phyloP scores from a whole-genome alignment of 2,113 vertebrate species.

The Connochaetes taurinus region DNA sequence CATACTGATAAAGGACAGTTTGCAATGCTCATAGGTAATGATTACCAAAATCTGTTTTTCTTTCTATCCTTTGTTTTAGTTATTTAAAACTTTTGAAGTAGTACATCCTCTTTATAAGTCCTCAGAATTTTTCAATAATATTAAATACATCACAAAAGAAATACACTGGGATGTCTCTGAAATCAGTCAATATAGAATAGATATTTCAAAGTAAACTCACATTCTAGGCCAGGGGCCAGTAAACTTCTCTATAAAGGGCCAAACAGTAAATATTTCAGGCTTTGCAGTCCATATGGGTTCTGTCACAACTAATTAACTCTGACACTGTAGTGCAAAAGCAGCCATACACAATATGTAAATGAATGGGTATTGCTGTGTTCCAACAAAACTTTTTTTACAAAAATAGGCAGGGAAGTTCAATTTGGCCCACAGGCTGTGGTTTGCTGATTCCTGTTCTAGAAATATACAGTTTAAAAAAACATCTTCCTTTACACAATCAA shows the following conservation, averaged over 20 bases:
- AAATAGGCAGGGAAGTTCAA: not conserved
- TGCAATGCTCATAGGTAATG: not conserved
- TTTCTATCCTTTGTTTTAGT: not conserved
- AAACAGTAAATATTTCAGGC: conserved; percentile 1
- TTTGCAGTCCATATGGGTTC: not conserved
- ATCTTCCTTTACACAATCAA: not conserved
- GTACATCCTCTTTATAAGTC: conserved; percentile 7
- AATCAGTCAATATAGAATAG: conserved; percentile 3
- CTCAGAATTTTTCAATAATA: conserved; percentile 25
- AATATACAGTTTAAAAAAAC: not conserved
- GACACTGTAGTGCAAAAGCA: not conserved
- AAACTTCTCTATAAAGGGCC: not conserved
- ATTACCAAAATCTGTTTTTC: conserved; percentile 22
- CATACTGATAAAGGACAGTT: not conserved
- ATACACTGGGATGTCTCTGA: not conserved
- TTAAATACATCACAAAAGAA: conserved; percentile 31
- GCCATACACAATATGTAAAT: not conserved
- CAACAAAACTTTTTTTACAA: conserved; percentile 31
- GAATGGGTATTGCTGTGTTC: not conserved
- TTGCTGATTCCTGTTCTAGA: conserved; percentile 4
- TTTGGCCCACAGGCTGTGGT: not conserved
- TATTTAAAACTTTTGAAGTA: conserved; percentile 29
- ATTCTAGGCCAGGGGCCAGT: not conserved
- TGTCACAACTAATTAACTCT: conserved; percentile 9
- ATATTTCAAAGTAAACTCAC: conserved; percentile 41